Conservation (phyloP, 1,140 invertebrate species). For the Bombus superbus region DNA sequence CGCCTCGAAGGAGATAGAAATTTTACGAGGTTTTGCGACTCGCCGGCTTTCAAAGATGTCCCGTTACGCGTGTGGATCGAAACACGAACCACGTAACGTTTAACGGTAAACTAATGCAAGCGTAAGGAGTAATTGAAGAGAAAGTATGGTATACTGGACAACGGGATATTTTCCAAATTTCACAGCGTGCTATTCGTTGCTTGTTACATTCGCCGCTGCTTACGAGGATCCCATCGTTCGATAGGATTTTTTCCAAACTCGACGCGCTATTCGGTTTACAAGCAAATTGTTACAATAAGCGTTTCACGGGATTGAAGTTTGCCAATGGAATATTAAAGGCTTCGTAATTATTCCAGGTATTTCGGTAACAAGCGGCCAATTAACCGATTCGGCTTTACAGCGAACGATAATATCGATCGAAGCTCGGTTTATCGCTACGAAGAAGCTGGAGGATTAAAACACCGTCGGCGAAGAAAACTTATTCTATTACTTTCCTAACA, state of each 20-base stretch:
- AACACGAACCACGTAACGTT: no score
- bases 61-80: no score
- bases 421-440: not conserved
- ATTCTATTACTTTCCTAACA: not conserved
- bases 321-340: not conserved
- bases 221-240: no score
- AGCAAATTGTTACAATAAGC: not conserved
- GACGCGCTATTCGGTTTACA: not conserved
- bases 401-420: no score
- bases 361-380: no score
- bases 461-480: not conserved
- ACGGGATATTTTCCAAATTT: no score
- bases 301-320: not conserved
- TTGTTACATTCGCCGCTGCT: no score
- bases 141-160: no score
- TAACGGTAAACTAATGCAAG: rapidly evolving
- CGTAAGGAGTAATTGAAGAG: no score
- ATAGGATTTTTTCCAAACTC: rapidly evolving
- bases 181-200: no score
- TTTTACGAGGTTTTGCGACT: not conserved
- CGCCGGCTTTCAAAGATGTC: no score
- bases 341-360: not conserved
- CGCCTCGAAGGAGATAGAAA: not conserved
- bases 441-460: rapidly evolving
- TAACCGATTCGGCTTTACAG: rapidly evolving